A percentile compares a stretch with the other conserved stretches of the same genome.
These are phyloP conservation scores for Poeciliopsis prolifica DNA, from an alignment of 2,113 vertebrate genomes.

Conservation along the genomic window DNA sequence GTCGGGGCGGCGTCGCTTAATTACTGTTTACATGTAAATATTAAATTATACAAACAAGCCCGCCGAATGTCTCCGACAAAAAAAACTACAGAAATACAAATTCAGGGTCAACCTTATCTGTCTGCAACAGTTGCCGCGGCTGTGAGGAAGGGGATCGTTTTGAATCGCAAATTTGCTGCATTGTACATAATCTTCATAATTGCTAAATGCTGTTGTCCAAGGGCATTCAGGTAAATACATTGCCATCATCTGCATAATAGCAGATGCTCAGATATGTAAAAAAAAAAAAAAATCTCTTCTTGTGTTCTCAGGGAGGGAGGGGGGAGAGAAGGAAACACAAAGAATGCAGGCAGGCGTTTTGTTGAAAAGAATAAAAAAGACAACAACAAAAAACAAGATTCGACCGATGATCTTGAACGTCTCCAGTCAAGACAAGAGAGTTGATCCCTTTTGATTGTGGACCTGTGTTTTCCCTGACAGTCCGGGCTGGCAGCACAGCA, in stretches of 20 bases:
- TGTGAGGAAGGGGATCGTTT: slow-evolving; percentile 71
- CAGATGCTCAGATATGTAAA: slow-evolving; percentile 81
- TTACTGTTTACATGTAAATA: slow-evolving; percentile 82
- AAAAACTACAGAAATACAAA: slow-evolving; percentile 74
- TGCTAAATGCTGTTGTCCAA: slow-evolving; percentile 83
- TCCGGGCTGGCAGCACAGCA: slow-evolving; percentile 43
- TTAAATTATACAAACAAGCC: slow-evolving; percentile 78
- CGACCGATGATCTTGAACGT: slow-evolving; percentile 50
- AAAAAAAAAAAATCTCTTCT: slow-evolving; percentile 48
- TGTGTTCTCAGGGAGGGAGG: slow-evolving; percentile 50
- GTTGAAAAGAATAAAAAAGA: not conserved
- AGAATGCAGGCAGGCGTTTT: not conserved
- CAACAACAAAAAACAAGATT: not conserved
- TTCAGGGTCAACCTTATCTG: slow-evolving; percentile 83
- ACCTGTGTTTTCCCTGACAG: slow-evolving; percentile 56
- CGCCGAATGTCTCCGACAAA: slow-evolving; percentile 57
- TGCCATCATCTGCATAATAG: slow-evolving; percentile 75
- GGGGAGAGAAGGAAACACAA: slow-evolving; percentile 2
- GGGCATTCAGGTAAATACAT: slow-evolving; percentile 79
- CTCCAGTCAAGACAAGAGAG: slow-evolving; percentile 57
- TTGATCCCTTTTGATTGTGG: slow-evolving; percentile 68
- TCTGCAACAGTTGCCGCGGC: slow-evolving; percentile 75
- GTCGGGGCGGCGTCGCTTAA: slow-evolving; percentile 68
- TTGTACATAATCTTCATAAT: slow-evolving; percentile 80
- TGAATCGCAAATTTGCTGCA: slow-evolving; percentile 81